A percentile compares a stretch with the other conserved stretches of the same genome.
Evolutionary conservation across 2,888 invertebrate genomes (phyloP).

Genomic region (Hirtodrosophila alboralis): DNA sequence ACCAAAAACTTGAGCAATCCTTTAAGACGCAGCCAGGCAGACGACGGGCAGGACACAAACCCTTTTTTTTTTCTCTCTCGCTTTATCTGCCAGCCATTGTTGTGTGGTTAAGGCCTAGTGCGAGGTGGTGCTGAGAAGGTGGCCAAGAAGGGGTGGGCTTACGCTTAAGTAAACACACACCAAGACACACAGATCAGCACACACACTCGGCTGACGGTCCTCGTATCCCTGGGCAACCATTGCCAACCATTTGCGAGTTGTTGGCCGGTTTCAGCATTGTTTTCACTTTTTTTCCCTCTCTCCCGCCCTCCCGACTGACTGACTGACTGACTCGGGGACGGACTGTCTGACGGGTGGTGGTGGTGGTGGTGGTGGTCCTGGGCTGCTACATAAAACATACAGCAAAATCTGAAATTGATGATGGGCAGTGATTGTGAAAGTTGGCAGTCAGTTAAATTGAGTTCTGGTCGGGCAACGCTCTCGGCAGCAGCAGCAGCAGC

Average conservation of each 20-base stretch:
- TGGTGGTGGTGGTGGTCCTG: constrained; percentile 33
- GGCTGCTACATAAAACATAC: constrained; percentile 75
- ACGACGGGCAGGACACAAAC: constrained; percentile 28
- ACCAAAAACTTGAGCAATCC: constrained; percentile 79
- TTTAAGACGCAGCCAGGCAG: constrained; percentile 61
- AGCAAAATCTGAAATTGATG: constrained; percentile 80
- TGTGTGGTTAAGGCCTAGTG: constrained; percentile 64
- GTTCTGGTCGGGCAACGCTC: constrained; percentile 62
- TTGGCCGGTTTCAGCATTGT: constrained; percentile 62
- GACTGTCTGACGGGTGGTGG: constrained; percentile 15
- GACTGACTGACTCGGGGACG: constrained; percentile 25
- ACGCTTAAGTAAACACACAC: constrained; percentile 77
- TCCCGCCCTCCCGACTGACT: constrained; percentile 4
- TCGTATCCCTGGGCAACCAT: constrained; percentile 62
- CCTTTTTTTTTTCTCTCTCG: constrained; percentile 53
- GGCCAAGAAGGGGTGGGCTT: constrained; percentile 32
- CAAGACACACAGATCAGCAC: constrained; percentile 42
- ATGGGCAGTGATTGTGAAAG: constrained; percentile 80
- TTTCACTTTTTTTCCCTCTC: constrained; percentile 68
- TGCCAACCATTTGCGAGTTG: constrained; percentile 61
- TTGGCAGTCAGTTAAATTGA: constrained; percentile 78
- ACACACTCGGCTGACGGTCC: constrained; percentile 40
- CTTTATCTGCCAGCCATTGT: constrained; percentile 50
- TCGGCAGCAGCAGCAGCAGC: no score
- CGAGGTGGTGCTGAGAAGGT: constrained; percentile 14